Conservation (phyloP, 2,888 invertebrate species). For the Cosmopolites sordidus region DNA sequence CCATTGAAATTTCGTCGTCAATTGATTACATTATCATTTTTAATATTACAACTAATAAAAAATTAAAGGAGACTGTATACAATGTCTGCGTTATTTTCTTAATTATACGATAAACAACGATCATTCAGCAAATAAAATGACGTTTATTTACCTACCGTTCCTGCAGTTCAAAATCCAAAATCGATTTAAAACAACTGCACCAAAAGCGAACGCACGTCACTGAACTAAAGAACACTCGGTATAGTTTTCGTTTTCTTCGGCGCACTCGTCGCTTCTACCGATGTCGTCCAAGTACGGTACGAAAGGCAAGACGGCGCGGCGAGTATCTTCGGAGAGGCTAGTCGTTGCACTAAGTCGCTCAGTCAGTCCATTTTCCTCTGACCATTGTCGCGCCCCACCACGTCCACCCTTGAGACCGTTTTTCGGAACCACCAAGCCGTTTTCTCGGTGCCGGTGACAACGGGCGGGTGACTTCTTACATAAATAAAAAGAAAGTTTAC, state of each 20-base stretch:
- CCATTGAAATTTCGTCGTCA: too few relatives aligned
- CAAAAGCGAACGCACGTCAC: slow-evolving; percentile 3
- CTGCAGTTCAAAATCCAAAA: slow-evolving; percentile 6
- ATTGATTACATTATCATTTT: too few relatives aligned
- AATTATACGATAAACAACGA: too few relatives aligned
- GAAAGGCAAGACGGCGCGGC: slow-evolving; percentile 11
- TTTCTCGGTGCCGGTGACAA: too few relatives aligned
- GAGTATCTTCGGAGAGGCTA: slow-evolving; percentile 22
- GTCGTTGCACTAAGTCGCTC: slow-evolving; percentile 19
- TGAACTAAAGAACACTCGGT: slow-evolving; percentile 7
- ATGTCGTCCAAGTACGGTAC: too few relatives aligned
- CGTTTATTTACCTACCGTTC: background rate
- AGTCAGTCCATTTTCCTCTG: slow-evolving; percentile 15
- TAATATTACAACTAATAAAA: too few relatives aligned
- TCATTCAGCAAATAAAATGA: too few relatives aligned
- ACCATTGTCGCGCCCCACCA: slow-evolving; percentile 13
- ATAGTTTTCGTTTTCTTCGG: background rate
- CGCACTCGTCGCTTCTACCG: slow-evolving; percentile 1
- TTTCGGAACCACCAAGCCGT: too few relatives aligned
- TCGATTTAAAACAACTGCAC: slow-evolving; percentile 1
- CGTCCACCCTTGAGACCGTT: slow-evolving; percentile 5
- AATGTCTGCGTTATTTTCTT: too few relatives aligned
- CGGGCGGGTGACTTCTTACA: too few relatives aligned
- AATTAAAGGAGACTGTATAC: too few relatives aligned
- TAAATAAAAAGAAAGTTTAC: too few relatives aligned